Conservation (phyloP, 2,797 vertebrate species). For the Emydoidea blandingii region DNA sequence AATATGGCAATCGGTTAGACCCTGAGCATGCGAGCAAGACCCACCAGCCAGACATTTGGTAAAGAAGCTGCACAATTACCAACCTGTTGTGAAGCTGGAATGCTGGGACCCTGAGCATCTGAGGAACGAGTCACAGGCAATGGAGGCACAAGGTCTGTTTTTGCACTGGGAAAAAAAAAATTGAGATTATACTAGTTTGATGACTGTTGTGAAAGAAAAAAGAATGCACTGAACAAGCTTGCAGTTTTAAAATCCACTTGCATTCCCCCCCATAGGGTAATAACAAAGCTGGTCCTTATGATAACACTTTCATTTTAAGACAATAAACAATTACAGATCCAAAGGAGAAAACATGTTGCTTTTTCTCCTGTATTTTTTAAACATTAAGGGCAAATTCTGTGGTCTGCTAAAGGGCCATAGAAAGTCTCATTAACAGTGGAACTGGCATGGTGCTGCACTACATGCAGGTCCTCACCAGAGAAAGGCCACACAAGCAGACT, state of each 20-base stretch:
- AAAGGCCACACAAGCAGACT: neutral
- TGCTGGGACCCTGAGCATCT: constrained; percentile 81
- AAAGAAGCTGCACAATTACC: constrained; percentile 36
- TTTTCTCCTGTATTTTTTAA: neutral
- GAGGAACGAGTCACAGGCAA: constrained; percentile 87
- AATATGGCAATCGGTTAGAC: neutral
- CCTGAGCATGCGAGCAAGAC: neutral
- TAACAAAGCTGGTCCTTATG: neutral
- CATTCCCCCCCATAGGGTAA: neutral
- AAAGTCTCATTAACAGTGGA: neutral
- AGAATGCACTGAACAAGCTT: neutral
- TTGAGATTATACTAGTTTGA: neutral
- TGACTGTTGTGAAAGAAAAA: neutral
- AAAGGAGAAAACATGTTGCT: neutral
- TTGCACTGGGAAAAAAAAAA: constrained; percentile 74
- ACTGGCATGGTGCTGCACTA: neutral
- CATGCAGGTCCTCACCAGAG: neutral
- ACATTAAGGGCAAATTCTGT: neutral
- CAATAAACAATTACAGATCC: neutral
- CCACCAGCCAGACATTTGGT: neutral
- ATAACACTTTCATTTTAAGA: neutral
- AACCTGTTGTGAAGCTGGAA: constrained; percentile 82
- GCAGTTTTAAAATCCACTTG: neutral
- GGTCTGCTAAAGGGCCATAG: neutral
- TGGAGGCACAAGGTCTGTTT: constrained; percentile 88